A percentile compares a stretch with the other conserved stretches of the same genome.
Conservation (phyloP, 1,140 invertebrate species). For the Zaprionus ornatus region DNA sequence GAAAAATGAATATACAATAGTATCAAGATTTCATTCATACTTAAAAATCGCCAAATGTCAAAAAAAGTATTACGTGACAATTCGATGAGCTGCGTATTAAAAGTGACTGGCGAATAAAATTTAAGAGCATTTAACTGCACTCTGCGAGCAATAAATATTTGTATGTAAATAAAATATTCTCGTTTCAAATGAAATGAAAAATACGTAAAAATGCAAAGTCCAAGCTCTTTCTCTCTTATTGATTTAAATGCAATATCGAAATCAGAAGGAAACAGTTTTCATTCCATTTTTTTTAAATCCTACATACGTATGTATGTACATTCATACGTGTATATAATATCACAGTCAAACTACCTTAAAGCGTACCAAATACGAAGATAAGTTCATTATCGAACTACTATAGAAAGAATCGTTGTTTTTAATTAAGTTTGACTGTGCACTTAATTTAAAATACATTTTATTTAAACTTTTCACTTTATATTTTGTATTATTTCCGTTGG, state of each 20-base stretch:
- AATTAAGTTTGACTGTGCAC: no score
- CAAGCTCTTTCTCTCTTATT: neutral
- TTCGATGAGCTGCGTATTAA: neutral
- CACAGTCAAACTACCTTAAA: no score
- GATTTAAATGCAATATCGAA: neutral
- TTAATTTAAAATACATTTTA: no score
- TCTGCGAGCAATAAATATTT: neutral
- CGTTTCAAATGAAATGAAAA: neutral
- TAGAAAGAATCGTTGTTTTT: no score
- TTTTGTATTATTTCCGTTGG: no score
- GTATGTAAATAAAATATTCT: neutral
- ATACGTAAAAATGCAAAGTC: neutral
- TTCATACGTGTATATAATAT: no score
- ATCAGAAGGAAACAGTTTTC: neutral
- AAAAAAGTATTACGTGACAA: neutral
- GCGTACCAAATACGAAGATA: no score
- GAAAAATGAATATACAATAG: neutral
- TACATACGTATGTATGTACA: neutral
- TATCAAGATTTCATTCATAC: neutral
- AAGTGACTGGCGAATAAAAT: neutral
- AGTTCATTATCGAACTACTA: no score
- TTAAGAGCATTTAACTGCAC: neutral
- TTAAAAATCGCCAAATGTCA: neutral
- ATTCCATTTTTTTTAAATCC: neutral
- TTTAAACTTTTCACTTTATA: no score